Evolutionary conservation across 2,113 vertebrate species (phyloP).

Genomic region (Rhineura floridana): DNA sequence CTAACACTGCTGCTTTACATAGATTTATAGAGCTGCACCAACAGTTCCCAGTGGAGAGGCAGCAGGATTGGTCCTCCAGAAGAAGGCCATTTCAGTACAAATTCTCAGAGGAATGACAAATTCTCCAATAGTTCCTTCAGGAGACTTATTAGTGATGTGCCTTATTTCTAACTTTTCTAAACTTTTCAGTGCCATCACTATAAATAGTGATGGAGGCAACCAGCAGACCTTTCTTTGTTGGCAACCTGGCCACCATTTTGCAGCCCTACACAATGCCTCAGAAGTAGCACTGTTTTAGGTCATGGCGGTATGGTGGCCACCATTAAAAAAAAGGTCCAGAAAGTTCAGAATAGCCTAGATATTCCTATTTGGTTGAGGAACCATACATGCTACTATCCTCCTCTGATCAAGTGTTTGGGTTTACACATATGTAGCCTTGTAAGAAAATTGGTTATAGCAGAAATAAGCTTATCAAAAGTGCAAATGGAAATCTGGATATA

Average conservation of each 20-base stretch:
- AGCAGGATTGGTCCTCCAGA: not conserved
- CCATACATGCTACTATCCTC: not conserved
- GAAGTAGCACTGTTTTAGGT: not conserved
- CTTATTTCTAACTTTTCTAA: not conserved
- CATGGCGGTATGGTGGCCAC: too few species aligned
- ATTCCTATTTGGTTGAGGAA: too few species aligned
- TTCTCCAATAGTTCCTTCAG: not conserved
- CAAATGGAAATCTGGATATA: not conserved
- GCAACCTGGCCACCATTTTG: not conserved
- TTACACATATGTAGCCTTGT: not conserved
- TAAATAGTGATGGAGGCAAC: not conserved
- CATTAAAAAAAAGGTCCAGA: too few species aligned
- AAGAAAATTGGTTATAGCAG: not conserved
- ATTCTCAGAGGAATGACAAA: not conserved
- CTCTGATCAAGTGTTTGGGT: not conserved
- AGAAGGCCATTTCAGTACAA: not conserved
- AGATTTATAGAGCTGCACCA: too few species aligned
- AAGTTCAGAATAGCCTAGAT: too few species aligned
- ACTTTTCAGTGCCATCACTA: not conserved
- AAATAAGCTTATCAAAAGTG: not conserved
- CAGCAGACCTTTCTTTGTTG: not conserved
- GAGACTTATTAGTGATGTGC: too few species aligned
- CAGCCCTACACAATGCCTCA: not conserved
- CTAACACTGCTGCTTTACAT: not conserved
- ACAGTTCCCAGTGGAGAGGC: not conserved